A percentile compares a stretch with the other conserved stretches of the same genome.
Conservation (phyloP, 1,140 invertebrate species). For the Papilio dardanus region DNA sequence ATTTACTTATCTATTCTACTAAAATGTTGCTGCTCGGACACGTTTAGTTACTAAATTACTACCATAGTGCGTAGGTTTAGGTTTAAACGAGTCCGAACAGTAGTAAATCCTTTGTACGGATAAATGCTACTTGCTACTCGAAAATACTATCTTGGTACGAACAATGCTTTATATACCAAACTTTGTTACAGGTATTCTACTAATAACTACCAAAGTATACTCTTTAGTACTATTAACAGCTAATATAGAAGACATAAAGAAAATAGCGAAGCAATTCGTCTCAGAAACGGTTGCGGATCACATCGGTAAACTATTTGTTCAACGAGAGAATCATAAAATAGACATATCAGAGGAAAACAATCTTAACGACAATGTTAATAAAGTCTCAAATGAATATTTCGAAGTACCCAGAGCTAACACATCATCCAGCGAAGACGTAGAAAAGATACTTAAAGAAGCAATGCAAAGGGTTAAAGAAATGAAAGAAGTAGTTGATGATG, state of each 20-base stretch:
- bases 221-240: constrained; percentile 60
- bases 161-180: too few species aligned
- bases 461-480: background rate
- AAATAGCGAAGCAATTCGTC: constrained; percentile 58
- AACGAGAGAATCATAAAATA: constrained; percentile 15
- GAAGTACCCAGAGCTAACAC: background rate
- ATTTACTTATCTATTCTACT: too few species aligned
- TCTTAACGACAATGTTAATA: constrained; percentile 21
- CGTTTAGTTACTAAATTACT: too few species aligned
- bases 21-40: too few species aligned
- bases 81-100: too few species aligned
- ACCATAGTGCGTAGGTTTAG: too few species aligned
- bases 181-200: constrained; percentile 47
- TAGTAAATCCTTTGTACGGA: too few species aligned
- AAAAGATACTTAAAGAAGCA: background rate
- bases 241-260: constrained; percentile 61
- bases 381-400: constrained; percentile 16
- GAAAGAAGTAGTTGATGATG: background rate
- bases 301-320: constrained; percentile 48
- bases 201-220: constrained; percentile 42
- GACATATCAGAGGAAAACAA: constrained; percentile 44
- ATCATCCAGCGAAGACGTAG: background rate
- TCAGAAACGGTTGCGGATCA: constrained; percentile 54
- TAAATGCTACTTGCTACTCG: too few species aligned
- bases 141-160: too few species aligned